Evolutionary conservation across 2,113 vertebrate genomes (phyloP).

Genomic region (Danio rerio): DNA sequence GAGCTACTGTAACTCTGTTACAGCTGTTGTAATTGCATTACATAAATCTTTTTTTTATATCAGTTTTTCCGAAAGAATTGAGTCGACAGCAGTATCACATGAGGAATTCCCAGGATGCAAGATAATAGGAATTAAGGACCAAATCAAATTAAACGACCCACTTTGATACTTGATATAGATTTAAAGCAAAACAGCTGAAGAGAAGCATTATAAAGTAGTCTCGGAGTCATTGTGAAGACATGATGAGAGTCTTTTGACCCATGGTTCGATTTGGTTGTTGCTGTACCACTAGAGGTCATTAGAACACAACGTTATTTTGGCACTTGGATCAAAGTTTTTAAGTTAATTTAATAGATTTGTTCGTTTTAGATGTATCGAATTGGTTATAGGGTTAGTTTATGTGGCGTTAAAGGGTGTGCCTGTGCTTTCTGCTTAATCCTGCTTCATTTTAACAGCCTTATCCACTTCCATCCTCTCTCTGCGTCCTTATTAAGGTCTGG

Average conservation of each 20-base stretch:
- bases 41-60: constrained; percentile 34
- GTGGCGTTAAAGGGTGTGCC: background rate
- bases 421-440: constrained; percentile 17
- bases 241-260: background rate
- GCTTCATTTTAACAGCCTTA: constrained; percentile 45
- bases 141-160: constrained; percentile 76
- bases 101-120: constrained; percentile 60
- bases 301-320: constrained; percentile 8
- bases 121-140: constrained; percentile 69
- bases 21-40: background rate
- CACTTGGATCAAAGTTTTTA: background rate
- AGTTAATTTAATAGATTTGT: background rate
- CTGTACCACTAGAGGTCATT: constrained; percentile 51
- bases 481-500: constrained; percentile 37
- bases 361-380: background rate
- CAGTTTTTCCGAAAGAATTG: background rate
- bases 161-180: constrained; percentile 50
- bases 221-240: background rate
- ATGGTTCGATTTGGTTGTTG: background rate
- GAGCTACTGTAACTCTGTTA: constrained; percentile 3
- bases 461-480: constrained; percentile 11
- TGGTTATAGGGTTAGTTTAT: background rate
- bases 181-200: background rate
- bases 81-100: background rate
- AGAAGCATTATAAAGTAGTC: background rate